Evolutionary conservation across 2,113 vertebrate species (phyloP).

Genomic region (Calidris pugnax): DNA sequence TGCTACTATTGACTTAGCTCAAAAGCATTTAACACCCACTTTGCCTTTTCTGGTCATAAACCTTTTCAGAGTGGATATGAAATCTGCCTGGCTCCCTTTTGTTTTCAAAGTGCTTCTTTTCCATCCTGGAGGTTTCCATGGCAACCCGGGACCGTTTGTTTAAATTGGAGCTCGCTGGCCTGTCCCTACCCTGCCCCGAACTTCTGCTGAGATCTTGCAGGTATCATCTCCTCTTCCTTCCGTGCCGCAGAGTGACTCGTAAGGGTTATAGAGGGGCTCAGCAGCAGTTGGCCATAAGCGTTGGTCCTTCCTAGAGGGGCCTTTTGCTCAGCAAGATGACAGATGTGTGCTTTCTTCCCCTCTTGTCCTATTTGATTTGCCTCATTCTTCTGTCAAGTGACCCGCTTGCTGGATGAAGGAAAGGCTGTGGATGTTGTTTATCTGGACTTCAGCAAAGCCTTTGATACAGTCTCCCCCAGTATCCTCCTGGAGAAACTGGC

Average conservation of each 20-base stretch:
- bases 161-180: neutral
- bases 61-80: constrained; percentile 36
- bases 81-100: constrained; percentile 20
- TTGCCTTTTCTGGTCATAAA: constrained; percentile 74
- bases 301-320: neutral
- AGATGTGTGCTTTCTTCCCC: neutral
- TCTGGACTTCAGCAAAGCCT: too few relatives aligned
- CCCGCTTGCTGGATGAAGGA: too few relatives aligned
- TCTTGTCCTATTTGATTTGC: neutral
- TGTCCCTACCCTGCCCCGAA: neutral
- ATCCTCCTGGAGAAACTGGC: too few relatives aligned
- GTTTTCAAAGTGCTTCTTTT: constrained; percentile 38
- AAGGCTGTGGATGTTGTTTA: too few relatives aligned
- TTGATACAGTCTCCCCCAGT: too few relatives aligned
- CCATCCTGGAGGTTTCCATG: constrained; percentile 57
- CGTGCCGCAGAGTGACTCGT: neutral
- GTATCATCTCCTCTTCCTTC: neutral
- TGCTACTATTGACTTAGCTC: constrained; percentile 38
- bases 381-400: too few relatives aligned
- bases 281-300: fast-evolving
- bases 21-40: constrained; percentile 37
- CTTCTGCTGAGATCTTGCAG: neutral
- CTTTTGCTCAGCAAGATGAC: neutral
- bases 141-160: constrained; percentile 58
- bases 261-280: neutral